A percentile compares a stretch with the other conserved stretches of the same genome.
Evolutionary conservation across 1,140 invertebrate genomes (phyloP).

Genomic region (Akabosia matsudoensis): DNA sequence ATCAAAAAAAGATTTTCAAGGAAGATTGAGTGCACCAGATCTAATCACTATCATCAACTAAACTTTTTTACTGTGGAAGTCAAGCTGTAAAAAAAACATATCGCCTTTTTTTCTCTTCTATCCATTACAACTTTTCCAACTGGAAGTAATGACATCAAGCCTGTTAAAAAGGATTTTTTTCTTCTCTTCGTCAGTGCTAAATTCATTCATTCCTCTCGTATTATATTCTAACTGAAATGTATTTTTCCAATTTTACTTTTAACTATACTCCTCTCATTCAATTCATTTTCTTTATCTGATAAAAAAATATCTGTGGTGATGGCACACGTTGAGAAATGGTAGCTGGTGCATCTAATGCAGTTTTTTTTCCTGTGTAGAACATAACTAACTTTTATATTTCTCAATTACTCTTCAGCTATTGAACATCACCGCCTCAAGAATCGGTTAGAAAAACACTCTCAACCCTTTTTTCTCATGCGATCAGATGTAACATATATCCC

Average conservation of each 20-base stretch:
- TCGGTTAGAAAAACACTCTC: not conserved
- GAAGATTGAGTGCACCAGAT: not conserved
- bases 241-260: not conserved
- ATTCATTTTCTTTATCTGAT: not conserved
- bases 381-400: not conserved
- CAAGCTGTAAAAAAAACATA: not conserved
- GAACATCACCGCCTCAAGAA: not conserved
- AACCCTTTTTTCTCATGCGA: not conserved
- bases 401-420: not conserved
- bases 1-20: slow-evolving; percentile 23
- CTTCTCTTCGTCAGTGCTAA: not conserved
- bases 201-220: not conserved
- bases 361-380: not conserved
- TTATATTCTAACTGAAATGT: not conserved
- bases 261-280: not conserved
- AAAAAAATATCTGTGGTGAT: slow-evolving; percentile 12
- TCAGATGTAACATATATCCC: not conserved
- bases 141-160: slow-evolving; percentile 20
- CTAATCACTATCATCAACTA: slow-evolving; percentile 18
- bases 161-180: slow-evolving; percentile 9
- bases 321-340: not conserved
- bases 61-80: not conserved
- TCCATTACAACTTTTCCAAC: slow-evolving; percentile 3
- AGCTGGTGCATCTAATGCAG: slow-evolving; percentile 14
- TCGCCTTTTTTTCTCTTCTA: not conserved